Evolutionary conservation across 2,113 vertebrate species (phyloP).

Genomic region (Peromyscus maniculatus): DNA sequence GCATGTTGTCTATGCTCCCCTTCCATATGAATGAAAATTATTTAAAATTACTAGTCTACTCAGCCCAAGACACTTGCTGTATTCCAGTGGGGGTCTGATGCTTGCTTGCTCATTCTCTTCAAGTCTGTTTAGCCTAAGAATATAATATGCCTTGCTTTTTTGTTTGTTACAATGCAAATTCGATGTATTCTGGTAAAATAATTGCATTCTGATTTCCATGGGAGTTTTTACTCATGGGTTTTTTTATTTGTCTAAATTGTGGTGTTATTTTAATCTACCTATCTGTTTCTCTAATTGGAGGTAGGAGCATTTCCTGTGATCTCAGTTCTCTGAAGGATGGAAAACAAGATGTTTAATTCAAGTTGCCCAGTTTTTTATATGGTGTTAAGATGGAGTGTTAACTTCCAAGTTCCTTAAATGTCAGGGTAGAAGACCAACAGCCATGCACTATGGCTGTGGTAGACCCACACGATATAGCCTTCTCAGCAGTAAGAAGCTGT

Average conservation of each 20-base stretch:
- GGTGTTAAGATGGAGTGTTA: not conserved
- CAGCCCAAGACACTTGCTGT: not conserved
- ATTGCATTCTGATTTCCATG: not conserved
- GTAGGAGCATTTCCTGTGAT: not conserved
- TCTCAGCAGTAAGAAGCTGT: not conserved
- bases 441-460: not conserved
- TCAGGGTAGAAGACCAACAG: not conserved
- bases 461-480: not conserved
- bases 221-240: not conserved
- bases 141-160: not conserved
- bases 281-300: not conserved
- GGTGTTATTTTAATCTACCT: not conserved
- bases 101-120: not conserved
- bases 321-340: not conserved
- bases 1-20: not conserved
- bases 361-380: not conserved
- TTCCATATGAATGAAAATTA: not conserved
- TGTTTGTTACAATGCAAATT: not conserved
- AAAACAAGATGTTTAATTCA: constrained; percentile 19
- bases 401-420: not conserved
- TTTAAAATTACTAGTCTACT: constrained; percentile 9
- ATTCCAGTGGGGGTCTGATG: not conserved
- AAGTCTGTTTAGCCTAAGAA: not conserved
- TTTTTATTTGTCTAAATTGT: not conserved
- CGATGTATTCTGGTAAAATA: not conserved